A percentile compares a stretch with the other conserved stretches of the same genome.
Conservation (phyloP, 2,888 invertebrate genomes). For the Brachyptera putata region DNA sequence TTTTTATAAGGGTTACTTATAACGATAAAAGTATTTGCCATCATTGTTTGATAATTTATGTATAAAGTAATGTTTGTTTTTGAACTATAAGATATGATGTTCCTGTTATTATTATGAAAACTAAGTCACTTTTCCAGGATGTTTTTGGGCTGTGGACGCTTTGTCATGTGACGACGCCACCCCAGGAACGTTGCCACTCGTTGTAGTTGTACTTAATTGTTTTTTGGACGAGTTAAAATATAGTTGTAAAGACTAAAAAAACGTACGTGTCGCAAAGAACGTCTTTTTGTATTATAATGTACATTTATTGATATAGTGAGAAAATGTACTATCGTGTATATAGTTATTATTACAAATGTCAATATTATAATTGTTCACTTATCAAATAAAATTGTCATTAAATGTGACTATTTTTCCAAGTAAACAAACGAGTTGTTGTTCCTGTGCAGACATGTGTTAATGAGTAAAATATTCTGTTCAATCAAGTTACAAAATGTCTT, state of each 20-base stretch:
- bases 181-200: constrained; percentile 30
- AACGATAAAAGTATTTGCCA: constrained; percentile 29
- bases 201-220: constrained; percentile 35
- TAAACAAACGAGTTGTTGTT: constrained; percentile 29
- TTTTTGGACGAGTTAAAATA: constrained; percentile 31
- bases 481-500: constrained; percentile 23
- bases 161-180: constrained; percentile 9
- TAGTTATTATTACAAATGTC: constrained; percentile 31
- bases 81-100: constrained; percentile 33
- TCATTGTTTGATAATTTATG: constrained; percentile 28
- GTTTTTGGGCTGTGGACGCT: constrained; percentile 22
- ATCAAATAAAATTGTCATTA: constrained; percentile 34
- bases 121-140: constrained; percentile 34
- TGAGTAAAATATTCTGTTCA: constrained; percentile 30
- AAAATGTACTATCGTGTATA: constrained; percentile 34
- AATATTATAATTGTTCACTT: constrained; percentile 32
- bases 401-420: constrained; percentile 35
- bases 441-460: constrained; percentile 28
- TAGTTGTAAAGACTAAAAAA: constrained; percentile 33
- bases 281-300: constrained; percentile 34
- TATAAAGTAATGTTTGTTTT: constrained; percentile 26
- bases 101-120: constrained; percentile 33
- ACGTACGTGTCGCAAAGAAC: constrained; percentile 23
- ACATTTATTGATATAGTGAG: constrained; percentile 32
- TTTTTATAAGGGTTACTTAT: constrained; percentile 29